Evolutionary conservation across 2,113 vertebrate genomes (phyloP).

Genomic region (Sporophila hypoxantha): DNA sequence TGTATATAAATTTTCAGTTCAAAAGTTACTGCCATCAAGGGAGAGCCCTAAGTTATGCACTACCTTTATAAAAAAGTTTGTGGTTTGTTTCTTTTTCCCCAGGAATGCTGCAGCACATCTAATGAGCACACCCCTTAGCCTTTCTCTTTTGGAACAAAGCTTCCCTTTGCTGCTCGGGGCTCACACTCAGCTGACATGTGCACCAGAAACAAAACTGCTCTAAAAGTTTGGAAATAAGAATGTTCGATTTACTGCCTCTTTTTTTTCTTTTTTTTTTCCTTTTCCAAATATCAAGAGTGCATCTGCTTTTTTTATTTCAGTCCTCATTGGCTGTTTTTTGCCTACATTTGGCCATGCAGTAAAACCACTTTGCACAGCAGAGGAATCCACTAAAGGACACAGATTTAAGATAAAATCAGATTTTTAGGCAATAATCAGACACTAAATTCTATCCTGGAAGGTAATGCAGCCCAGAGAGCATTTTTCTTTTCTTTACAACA

Average conservation of each 20-base stretch:
- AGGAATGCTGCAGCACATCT: slow-evolving; percentile 5
- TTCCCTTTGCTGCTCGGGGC: not conserved
- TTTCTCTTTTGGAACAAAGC: not conserved
- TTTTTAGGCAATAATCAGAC: not conserved
- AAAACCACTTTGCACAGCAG: not conserved
- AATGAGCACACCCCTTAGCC: slow-evolving; percentile 24
- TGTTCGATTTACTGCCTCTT: rapidly evolving
- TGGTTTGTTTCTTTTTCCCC: not conserved
- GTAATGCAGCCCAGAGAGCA: not conserved
- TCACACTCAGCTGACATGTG: not conserved
- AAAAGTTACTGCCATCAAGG: slow-evolving; percentile 45
- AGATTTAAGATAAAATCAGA: not conserved
- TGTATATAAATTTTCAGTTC: slow-evolving; percentile 43
- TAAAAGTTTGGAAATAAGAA: not conserved
- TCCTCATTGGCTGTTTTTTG: not conserved
- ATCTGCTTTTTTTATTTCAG: not conserved
- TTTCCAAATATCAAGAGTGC: not conserved
- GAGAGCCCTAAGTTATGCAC: slow-evolving; percentile 45
- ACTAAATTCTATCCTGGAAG: not conserved
- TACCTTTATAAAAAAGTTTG: not conserved
- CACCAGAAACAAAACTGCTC: not conserved
- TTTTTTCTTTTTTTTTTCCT: rapidly evolving
- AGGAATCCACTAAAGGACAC: not conserved
- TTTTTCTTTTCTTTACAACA: not conserved
- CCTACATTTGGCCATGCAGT: not conserved